Evolutionary conservation across 2,888 invertebrate species (phyloP).

Genomic region (Parnassius orleans): DNA sequence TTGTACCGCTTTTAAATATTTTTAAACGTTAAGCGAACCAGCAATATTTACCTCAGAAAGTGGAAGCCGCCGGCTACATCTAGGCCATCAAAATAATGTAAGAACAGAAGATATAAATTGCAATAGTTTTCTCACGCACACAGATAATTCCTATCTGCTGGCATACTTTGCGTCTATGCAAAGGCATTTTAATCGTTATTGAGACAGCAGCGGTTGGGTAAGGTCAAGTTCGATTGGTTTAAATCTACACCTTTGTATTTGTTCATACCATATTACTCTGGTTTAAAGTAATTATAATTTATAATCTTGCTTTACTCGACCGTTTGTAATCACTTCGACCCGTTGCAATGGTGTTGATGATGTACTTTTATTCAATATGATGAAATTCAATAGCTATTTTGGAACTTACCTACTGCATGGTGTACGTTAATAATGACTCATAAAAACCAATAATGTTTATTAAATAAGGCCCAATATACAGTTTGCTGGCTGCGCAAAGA

Average conservation of each 20-base stretch:
- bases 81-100: constrained; percentile 2
- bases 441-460: too few relatives aligned
- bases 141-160: constrained; percentile 2
- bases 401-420: too few relatives aligned
- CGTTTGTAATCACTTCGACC: too few relatives aligned
- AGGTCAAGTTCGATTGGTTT: constrained; percentile 23
- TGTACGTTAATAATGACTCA: too few relatives aligned
- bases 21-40: background rate
- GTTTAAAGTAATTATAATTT: too few relatives aligned
- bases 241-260: background rate
- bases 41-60: background rate
- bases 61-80: background rate
- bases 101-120: constrained; percentile 3
- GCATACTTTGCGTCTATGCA: constrained; percentile 17
- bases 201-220: constrained; percentile 1
- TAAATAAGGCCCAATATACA: too few relatives aligned
- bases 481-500: too few relatives aligned
- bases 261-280: background rate
- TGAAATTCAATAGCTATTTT: too few relatives aligned
- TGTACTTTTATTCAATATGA: too few relatives aligned
- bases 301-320: too few relatives aligned
- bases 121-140: constrained; percentile 17
- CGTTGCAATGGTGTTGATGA: too few relatives aligned
- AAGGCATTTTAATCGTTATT: constrained; percentile 2
- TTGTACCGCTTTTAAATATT: background rate